These are phyloP conservation scores for Dolichoris vasculosae DNA, from an alignment of 1,140 invertebrate genomes.

Conservation along the genomic window DNA sequence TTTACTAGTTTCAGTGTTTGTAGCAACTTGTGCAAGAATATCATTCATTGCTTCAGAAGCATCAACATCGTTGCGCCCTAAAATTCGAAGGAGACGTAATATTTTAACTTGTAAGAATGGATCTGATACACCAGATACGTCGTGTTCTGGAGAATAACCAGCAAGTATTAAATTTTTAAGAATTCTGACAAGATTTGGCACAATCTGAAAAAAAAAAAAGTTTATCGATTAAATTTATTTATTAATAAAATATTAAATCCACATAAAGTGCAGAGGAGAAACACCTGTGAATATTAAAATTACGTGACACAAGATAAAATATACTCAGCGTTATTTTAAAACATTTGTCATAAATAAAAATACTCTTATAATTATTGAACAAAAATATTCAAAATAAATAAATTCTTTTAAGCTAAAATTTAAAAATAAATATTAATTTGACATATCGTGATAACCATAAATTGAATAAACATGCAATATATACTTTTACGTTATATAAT, in stretches of 20 bases:
- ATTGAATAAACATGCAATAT: slow-evolving; percentile 33
- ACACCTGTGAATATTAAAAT: slow-evolving; percentile 64
- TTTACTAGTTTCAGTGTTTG: slow-evolving; percentile 98
- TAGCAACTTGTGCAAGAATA: slow-evolving; percentile 98
- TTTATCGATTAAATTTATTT: slow-evolving; percentile 7
- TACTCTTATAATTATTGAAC: slow-evolving; percentile 32
- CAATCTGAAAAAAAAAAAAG: slow-evolving; percentile 84
- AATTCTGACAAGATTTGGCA: slow-evolving; percentile 98
- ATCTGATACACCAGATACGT: slow-evolving; percentile 99
- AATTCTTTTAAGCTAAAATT: slow-evolving; percentile 11
- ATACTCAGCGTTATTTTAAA: slow-evolving; percentile 73
- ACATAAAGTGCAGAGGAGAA: slow-evolving; percentile 57
- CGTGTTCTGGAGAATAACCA: slow-evolving; percentile 99
- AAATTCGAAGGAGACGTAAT: slow-evolving; percentile 91
- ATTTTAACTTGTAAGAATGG: slow-evolving; percentile 99
- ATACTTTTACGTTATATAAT: slow-evolving; percentile 29
- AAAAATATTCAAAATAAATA: slow-evolving; percentile 21
- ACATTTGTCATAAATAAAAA: slow-evolving; percentile 37
- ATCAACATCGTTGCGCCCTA: slow-evolving; percentile 96
- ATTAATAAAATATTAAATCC: slow-evolving; percentile 15
- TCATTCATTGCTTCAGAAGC: slow-evolving; percentile 99
- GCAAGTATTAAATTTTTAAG: slow-evolving; percentile 98
- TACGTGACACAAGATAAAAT: slow-evolving; percentile 73
- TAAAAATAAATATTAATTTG: slow-evolving; percentile 13
- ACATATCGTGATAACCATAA: slow-evolving; percentile 25